Evolutionary conservation across 1,140 invertebrate genomes (phyloP), one percentile per base, ranked within the genome.

Genomic region (Helicoverpa armigera): DNA sequence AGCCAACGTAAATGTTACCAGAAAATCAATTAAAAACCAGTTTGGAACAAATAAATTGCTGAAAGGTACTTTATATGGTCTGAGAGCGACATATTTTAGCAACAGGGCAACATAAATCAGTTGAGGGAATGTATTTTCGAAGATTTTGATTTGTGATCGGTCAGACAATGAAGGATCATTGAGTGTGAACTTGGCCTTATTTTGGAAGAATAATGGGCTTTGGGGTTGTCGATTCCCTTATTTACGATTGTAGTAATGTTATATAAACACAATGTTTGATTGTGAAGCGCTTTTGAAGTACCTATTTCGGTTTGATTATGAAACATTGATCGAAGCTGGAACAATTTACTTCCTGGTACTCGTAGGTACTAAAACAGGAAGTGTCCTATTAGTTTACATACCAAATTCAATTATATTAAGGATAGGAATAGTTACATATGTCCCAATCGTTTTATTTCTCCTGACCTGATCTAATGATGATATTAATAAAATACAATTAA

Each of bases 111-210:
- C 23, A 65, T 77, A 77, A 77, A 77, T 77, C 75, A 67, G 35
- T 58, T 58, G 43, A 51, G 61, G 51, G 31, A 12, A 79, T 70
- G 53, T 70, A 23, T 48, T 35, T 60, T 54, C 12, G 72, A 58
- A 50, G 54, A 74, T 58, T 89, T 87, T 93, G 91, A 93, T 93
- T 93, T 93, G 91, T 90, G 89, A 86, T 35, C 56, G 58, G 75
- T 77, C 75, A 53, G 58, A 48, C 43, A 51, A 75, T 75, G 53
- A 75, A 75, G 31, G 54, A 74, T 74, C 31, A 58, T 74, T 56
- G 72, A 58, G 23, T 79, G 76, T 79, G 63, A 69, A 79, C 65
- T 69, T 79, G 76, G 63, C 51, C 61, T 70, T 67, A 67, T 78
- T 78, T 67, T 35, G 58, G 16, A n/a, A 74, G 72, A 58, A 60